These are phyloP conservation scores for Leucoraja erinaceus DNA, from an alignment of 2,113 vertebrate species.

Conservation along the genomic window DNA sequence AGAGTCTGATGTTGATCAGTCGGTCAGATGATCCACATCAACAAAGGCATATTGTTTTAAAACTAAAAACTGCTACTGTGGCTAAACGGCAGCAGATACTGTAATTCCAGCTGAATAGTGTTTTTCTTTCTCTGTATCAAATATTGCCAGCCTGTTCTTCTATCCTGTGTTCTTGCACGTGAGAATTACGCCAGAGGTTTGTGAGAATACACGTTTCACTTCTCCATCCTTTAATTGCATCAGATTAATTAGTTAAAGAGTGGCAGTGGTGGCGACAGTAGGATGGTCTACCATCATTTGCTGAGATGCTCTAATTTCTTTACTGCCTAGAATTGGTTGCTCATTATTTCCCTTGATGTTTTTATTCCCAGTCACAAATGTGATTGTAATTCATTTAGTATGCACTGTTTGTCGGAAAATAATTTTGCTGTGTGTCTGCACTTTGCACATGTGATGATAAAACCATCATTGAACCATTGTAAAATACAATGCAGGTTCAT, in stretches of 20 bases:
- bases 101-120: not conserved
- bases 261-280: not conserved
- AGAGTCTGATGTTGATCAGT: not conserved
- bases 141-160: not conserved
- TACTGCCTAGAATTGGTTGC: not conserved
- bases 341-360: not conserved
- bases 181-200: not conserved
- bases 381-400: not conserved
- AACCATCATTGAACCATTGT: no score
- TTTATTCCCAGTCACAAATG: not conserved
- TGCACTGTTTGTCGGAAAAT: no score
- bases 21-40: not conserved
- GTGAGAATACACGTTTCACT: not conserved
- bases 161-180: not conserved
- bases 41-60: slow-evolving; percentile 4
- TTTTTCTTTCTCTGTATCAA: not conserved
- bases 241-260: not conserved
- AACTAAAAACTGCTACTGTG: not conserved
- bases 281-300: not conserved
- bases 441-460: no score
- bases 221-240: not conserved
- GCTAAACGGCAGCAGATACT: not conserved
- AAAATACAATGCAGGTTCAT: no score
- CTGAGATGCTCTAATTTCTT: not conserved
- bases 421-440: no score